Evolutionary conservation across 2,888 invertebrate species (phyloP), one percentile per base, ranked within the genome.

Genomic region (Acanthococcus lagerstroemiae): DNA sequence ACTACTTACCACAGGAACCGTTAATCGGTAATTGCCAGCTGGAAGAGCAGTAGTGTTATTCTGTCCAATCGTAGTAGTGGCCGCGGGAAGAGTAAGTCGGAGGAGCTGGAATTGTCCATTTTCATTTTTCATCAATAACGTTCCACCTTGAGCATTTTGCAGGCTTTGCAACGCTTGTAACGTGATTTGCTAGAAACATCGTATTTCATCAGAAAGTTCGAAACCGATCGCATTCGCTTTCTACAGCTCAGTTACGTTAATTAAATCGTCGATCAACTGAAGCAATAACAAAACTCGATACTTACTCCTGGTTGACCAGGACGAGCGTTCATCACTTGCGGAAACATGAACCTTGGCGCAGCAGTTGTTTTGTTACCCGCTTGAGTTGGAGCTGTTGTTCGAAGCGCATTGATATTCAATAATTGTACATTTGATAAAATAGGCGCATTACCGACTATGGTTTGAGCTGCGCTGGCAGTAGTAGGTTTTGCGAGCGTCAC

Each of bases 101-200:
- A 95, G 81, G 77, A 95, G 81, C 79, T 95, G 94, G 79, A 89
- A 90, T 78, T 93, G 92, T 75, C 95, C 95, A 82, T 90, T 94
- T 81, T 95, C 95, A 75, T 95, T 95, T 83, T 94, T 95, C 77
- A 95, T 83, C 76, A 95, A 83, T 77, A 95, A 83, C 77, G 93
- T 90, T 69, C 87, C 86, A 78, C 89, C 90, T 76, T 90, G 88
- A 26, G 78, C 79, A 72, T 89, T 86, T 80, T 89, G 91, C 72
- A 90, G 82, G 76, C 87, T 86, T 78, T 88, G 88, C 74, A 92
- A 82, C 75, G 90, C 83, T 81, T 90, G 90, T 78, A 92, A 82
- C 74, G 92, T 91, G 80, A 91, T 87, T 85, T 89, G 84, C 81
- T 82, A 75, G 67, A 75, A 73, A 71, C 26, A 37, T 12, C 12